Conservation (phyloP, 2,113 vertebrate genomes). For the Hirundichthys speculiger region DNA sequence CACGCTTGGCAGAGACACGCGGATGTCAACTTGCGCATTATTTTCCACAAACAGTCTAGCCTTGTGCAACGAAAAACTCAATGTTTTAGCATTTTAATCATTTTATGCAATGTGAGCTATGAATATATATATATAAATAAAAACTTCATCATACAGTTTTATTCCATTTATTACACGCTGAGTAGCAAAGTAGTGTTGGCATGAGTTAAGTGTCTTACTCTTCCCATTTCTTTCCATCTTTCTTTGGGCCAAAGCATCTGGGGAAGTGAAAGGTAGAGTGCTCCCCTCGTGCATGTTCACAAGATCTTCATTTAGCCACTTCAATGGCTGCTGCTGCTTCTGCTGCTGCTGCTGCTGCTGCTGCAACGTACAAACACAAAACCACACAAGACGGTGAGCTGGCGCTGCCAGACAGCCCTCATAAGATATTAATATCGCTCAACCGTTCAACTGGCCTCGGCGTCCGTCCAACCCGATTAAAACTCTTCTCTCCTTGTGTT, state of each 20-base stretch:
- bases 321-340: slow-evolving; percentile 45
- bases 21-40: slow-evolving; percentile 59
- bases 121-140: slow-evolving; percentile 5
- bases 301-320: slow-evolving; percentile 64
- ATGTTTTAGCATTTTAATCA: slow-evolving; percentile 46
- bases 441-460: slow-evolving; percentile 71
- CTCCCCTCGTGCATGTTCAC: slow-evolving; percentile 67
- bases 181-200: slow-evolving; percentile 18
- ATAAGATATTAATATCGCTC: slow-evolving; percentile 79
- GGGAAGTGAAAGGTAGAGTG: slow-evolving; percentile 66
- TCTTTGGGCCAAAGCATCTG: slow-evolving; percentile 74
- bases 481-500: slow-evolving; percentile 65
- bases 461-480: slow-evolving; percentile 73
- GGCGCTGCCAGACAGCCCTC: slow-evolving; percentile 69
- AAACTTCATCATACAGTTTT: slow-evolving; percentile 14
- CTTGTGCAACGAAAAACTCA: slow-evolving; percentile 45
- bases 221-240: slow-evolving; percentile 72
- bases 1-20: slow-evolving; percentile 57
- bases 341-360: slow-evolving; percentile 49
- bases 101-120: slow-evolving; percentile 13
- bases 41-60: slow-evolving; percentile 48
- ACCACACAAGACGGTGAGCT: slow-evolving; percentile 71
- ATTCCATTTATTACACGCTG: slow-evolving; percentile 16
- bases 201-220: slow-evolving; percentile 58
- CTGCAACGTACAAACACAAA: slow-evolving; percentile 73